Evolutionary conservation across 2,888 invertebrate genomes (phyloP).

Genomic region (Choristoneura rosaceana): DNA sequence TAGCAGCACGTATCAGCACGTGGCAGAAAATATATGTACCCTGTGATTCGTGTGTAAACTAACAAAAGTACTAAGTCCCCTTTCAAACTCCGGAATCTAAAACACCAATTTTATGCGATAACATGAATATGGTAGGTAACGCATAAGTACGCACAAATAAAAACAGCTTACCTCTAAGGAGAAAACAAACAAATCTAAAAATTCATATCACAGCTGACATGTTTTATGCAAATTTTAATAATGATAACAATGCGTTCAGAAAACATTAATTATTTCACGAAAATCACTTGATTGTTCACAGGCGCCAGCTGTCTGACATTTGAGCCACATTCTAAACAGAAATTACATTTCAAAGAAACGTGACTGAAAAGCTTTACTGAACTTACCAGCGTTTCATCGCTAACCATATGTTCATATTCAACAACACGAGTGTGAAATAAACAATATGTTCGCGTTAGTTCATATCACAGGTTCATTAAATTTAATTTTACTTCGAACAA

Average conservation of each 20-base stretch:
- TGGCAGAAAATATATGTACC: neutral
- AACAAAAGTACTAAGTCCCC: neutral
- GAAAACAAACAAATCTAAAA: neutral
- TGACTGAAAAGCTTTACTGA: conserved; percentile 31
- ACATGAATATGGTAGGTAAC: too few relatives aligned
- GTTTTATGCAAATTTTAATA: conserved; percentile 12
- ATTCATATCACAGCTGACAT: neutral
- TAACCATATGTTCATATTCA: neutral
- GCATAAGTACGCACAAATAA: neutral
- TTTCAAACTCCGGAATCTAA: too few relatives aligned
- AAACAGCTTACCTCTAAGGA: neutral
- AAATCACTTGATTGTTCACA: conserved; percentile 10
- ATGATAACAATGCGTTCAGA: neutral
- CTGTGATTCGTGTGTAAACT: neutral
- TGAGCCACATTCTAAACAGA: conserved; percentile 1
- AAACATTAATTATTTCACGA: conserved; percentile 16
- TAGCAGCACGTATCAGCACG: neutral
- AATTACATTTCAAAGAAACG: conserved; percentile 24
- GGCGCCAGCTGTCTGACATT: conserved; percentile 12
- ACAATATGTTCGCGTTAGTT: neutral
- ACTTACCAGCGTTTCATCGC: conserved; percentile 18
- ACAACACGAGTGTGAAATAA: neutral
- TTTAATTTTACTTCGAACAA: too few relatives aligned
- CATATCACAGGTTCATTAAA: neutral
- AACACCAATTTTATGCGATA: too few relatives aligned